Conservation (phyloP, 2,888 invertebrate genomes). For the Autographa pulchrina region DNA sequence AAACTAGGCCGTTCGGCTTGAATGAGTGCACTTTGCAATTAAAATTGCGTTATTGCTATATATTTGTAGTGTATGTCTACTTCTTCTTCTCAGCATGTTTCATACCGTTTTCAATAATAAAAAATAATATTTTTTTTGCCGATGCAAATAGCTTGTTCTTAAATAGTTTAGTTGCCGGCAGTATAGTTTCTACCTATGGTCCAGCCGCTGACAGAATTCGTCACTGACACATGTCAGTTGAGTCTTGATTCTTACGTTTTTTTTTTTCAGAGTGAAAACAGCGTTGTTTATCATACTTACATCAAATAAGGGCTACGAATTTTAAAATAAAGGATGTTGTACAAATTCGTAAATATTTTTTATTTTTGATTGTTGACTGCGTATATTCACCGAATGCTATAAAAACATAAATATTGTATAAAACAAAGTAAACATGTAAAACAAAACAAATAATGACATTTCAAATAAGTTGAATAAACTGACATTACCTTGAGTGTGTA, state of each 20-base stretch:
- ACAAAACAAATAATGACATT: neutral
- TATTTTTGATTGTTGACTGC: neutral
- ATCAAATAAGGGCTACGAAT: too few relatives aligned
- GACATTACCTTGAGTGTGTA: neutral
- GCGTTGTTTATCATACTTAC: too few relatives aligned
- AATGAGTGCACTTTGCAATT: slow-evolving; percentile 33
- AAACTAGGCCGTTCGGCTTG: slow-evolving; percentile 45
- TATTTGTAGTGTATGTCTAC: neutral
- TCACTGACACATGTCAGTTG: too few relatives aligned
- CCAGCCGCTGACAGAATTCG: too few relatives aligned
- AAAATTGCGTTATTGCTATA: neutral
- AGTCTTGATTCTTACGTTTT: too few relatives aligned
- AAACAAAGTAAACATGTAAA: neutral
- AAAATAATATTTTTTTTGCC: too few relatives aligned
- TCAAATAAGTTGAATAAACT: neutral
- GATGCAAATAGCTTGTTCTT: too few relatives aligned
- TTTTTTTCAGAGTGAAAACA: too few relatives aligned
- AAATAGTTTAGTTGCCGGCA: too few relatives aligned
- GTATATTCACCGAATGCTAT: neutral
- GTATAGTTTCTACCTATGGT: too few relatives aligned
- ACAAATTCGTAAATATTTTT: neutral
- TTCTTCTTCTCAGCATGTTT: neutral
- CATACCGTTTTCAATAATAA: too few relatives aligned
- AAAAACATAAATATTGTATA: neutral
- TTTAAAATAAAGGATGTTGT: neutral